Base-by-base conservation (phyloP, 2,113 vertebrate species). In the Mustela lutreola region DNA sequence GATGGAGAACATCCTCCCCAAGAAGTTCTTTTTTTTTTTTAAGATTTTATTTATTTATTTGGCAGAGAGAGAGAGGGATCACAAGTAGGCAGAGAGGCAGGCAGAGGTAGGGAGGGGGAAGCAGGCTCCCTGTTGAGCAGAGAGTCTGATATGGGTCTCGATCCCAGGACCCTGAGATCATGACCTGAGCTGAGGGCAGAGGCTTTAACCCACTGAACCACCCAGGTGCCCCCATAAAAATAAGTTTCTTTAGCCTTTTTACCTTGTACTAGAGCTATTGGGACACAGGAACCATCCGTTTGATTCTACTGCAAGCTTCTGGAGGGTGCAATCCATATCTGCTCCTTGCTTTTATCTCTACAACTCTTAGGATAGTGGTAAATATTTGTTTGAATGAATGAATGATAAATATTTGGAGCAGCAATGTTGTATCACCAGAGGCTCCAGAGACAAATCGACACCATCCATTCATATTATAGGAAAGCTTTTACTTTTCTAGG, bases 121-220 rank as follows among this genome's bases (percentile, higher is more conserved):
- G 53, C 50, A 53, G 50, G 15, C 15, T 53, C 50, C 15, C 50
- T 4, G 1, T 15, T 53, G 50, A 53, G 50, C 53, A 53, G 53
- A 53, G 53, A 16, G 53, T 0, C 15, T 1, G 0, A 53, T 16
- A 4, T 16, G 53, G 4, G 15, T 0, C 53, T 53, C 1, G 1
- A 53, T 53, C 15, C 15, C 53, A 53, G 53, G 53, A 53, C 53
- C 53, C 53, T 16, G 15, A 16, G 53, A 53, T 53, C 15, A 53
- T 53, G 53, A 53, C 53, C 15, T 53, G 53, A 16, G 15, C 53
- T 4, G 53, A 53, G 16, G 53, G 1, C 53, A 53, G 53, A 53
- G 53, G 15, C 53, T 53, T 53, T 53, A 53, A 53, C 53, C 53
- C 53, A 53, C 15, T 16, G 53, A 53, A 15, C 53, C 53, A 53